Evolutionary conservation across 2,888 invertebrate species (phyloP).

Genomic region (Anorthoa munda): DNA sequence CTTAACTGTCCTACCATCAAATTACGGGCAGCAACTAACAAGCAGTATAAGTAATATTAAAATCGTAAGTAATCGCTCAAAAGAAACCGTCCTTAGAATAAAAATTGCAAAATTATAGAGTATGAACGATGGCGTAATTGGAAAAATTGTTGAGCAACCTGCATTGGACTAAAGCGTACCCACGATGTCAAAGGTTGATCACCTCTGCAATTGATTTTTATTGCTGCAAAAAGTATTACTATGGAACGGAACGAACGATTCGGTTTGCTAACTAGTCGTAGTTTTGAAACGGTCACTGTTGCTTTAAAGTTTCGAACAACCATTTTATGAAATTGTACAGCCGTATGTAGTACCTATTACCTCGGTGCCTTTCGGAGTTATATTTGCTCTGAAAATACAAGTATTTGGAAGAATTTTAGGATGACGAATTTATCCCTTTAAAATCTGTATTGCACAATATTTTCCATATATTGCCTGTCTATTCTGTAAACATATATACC

Average conservation of each 20-base stretch:
- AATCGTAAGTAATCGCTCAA: conserved; percentile 60
- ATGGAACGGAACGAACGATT: conserved; percentile 20
- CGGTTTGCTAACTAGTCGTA: conserved; percentile 18
- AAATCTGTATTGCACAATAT: no score
- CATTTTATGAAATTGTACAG: conserved; percentile 5
- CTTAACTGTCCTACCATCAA: conserved; percentile 23
- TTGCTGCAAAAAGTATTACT: conserved; percentile 47
- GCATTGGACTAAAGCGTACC: conserved; percentile 73
- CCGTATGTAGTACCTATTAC: not conserved
- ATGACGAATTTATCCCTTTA: no score
- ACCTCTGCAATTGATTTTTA: conserved; percentile 77
- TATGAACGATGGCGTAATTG: conserved; percentile 75
- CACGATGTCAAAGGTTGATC: conserved; percentile 78
- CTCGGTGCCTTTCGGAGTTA: no score
- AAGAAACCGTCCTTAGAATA: conserved; percentile 57
- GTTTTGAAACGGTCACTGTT: not conserved
- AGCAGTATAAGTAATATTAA: conserved; percentile 54
- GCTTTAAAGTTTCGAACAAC: not conserved
- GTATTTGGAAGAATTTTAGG: no score
- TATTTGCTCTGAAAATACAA: no score
- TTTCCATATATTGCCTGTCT: no score
- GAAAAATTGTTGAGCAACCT: conserved; percentile 72
- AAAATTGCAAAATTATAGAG: conserved; percentile 82
- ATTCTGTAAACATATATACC: no score
- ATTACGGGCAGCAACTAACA: conserved; percentile 55